These are phyloP conservation scores for Tachypleus tridentatus DNA, from an alignment of 1,140 invertebrate genomes.

Conservation along the genomic window DNA sequence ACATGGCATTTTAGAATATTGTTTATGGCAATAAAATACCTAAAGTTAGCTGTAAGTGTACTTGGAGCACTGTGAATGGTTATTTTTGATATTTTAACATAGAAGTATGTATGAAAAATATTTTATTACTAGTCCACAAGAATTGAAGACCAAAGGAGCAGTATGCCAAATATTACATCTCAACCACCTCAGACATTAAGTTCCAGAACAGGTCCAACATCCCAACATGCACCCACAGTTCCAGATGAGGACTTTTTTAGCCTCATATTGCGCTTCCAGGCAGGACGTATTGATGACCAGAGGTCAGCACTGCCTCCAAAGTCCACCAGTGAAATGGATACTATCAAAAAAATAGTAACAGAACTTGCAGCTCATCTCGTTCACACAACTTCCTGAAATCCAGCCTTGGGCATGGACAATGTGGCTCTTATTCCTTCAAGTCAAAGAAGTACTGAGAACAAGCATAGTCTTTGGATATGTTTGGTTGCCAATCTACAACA, in stretches of 20 bases:
- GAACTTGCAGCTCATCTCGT: not conserved
- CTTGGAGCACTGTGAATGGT: no score
- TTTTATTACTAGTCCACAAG: slow-evolving; percentile 51
- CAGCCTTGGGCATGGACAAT: not conserved
- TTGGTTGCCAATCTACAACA: no score
- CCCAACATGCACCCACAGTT: slow-evolving; percentile 49
- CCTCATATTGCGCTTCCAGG: slow-evolving; percentile 82
- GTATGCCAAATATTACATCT: slow-evolving; percentile 17
- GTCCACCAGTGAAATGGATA: not conserved
- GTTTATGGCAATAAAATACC: no score
- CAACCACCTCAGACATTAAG: not conserved
- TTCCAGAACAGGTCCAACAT: slow-evolving; percentile 17
- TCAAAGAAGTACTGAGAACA: no score
- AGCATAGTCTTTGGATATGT: no score
- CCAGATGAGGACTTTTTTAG: slow-evolving; percentile 95
- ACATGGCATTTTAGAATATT: no score
- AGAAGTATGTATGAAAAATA: no score
- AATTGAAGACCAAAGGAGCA: slow-evolving; percentile 81
- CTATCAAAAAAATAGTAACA: not conserved
- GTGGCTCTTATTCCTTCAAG: not conserved
- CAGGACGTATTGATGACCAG: slow-evolving; percentile 84
- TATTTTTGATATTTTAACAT: no score
- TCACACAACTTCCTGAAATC: not conserved
- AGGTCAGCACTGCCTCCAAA: slow-evolving; percentile 42
- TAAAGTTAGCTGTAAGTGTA: no score